Conservation (phyloP, 2,888 invertebrate genomes). For the Rhodophaea formosa region DNA sequence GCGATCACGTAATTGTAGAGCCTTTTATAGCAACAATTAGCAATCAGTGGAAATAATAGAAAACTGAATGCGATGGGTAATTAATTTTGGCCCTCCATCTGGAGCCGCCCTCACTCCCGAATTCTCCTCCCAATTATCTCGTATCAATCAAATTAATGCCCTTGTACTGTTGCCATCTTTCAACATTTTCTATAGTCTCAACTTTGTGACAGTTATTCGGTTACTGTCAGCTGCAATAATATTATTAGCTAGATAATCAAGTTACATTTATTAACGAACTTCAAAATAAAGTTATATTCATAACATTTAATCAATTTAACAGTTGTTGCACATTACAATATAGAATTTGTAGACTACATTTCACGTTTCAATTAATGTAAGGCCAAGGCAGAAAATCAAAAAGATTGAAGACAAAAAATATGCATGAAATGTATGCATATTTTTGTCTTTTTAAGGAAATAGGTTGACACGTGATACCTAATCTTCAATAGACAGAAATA, state of each 20-base stretch:
- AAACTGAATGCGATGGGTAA: constrained; percentile 43
- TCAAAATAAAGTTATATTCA: too few species aligned
- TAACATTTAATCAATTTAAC: not conserved
- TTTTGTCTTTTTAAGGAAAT: too few species aligned
- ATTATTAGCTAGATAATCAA: not conserved
- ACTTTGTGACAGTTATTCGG: constrained; percentile 23
- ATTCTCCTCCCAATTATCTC: constrained; percentile 47
- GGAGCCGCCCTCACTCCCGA: constrained; percentile 32
- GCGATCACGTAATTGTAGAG: constrained; percentile 20
- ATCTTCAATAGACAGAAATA: too few species aligned
- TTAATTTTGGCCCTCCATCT: constrained; percentile 50
- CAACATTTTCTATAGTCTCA: constrained; percentile 22
- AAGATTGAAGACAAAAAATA: too few species aligned
- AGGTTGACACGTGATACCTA: too few species aligned
- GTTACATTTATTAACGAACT: not conserved
- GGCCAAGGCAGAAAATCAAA: too few species aligned
- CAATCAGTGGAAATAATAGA: constrained; percentile 37
- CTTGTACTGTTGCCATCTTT: constrained; percentile 27
- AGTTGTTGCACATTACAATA: too few species aligned
- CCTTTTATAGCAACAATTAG: constrained; percentile 28
- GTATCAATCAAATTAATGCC: constrained; percentile 46
- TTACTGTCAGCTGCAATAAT: constrained; percentile 8
- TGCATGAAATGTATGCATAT: too few species aligned
- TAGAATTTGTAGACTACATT: too few species aligned
- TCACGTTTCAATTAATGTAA: too few species aligned